Evolutionary conservation across 2,797 vertebrate genomes (phyloP).

Genomic region (Megaceryle alcyon): DNA sequence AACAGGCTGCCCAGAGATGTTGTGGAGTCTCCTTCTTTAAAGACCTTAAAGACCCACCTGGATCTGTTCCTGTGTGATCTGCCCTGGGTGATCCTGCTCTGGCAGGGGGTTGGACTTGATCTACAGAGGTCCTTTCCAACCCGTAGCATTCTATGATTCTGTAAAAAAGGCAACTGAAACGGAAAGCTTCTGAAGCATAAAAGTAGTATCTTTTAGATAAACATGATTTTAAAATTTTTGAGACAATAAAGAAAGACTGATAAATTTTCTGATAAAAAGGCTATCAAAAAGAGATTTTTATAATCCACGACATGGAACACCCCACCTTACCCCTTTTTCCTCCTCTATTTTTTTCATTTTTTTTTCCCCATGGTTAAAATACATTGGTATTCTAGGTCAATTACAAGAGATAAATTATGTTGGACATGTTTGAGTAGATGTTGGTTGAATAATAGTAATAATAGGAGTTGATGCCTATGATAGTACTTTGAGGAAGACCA

Average conservation of each 20-base stretch:
- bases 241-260: neutral
- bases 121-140: too few species aligned
- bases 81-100: too few species aligned
- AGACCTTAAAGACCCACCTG: too few species aligned
- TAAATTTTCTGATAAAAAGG: neutral
- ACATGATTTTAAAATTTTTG: neutral
- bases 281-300: neutral
- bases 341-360: neutral
- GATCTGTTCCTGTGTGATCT: too few species aligned
- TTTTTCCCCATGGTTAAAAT: neutral
- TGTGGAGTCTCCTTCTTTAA: too few species aligned
- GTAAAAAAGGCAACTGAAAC: neutral
- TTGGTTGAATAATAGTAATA: neutral
- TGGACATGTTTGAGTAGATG: neutral
- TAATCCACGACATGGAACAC: neutral
- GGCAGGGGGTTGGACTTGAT: too few species aligned
- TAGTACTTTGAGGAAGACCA: neutral
- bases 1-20: too few species aligned
- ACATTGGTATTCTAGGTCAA: neutral
- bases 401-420: neutral
- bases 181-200: neutral
- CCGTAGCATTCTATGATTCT: too few species aligned
- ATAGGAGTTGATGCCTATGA: neutral
- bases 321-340: accelerated
- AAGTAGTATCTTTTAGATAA: neutral